These are phyloP conservation scores for Theretra japonica DNA, from an alignment of 2,888 invertebrate genomes.

Conservation along the genomic window DNA sequence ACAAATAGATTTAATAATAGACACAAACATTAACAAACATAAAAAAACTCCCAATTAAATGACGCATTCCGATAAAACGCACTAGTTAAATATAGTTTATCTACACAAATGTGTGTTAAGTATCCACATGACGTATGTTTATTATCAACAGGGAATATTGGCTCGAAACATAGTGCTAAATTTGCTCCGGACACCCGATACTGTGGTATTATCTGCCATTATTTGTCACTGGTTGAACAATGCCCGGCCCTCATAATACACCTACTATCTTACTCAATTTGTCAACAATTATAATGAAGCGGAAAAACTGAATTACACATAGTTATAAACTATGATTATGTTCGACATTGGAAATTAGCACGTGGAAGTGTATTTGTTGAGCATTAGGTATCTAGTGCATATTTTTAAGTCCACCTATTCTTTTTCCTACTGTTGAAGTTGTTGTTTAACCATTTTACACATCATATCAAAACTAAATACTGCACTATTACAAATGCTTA, in stretches of 20 bases:
- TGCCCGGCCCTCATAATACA: constrained; percentile 65
- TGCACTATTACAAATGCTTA: no score
- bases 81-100: constrained; percentile 32
- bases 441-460: no score
- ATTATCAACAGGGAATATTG: constrained; percentile 81
- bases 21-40: neutral
- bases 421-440: no score
- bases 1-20: neutral
- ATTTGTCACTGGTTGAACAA: constrained; percentile 83
- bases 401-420: no score
- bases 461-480: no score
- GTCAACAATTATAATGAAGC: constrained; percentile 65
- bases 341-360: no score
- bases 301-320: constrained; percentile 16
- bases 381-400: no score
- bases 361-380: no score
- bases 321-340: neutral
- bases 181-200: constrained; percentile 79
- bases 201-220: constrained; percentile 82
- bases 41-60: neutral
- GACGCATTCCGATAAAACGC: neutral
- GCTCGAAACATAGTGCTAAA: constrained; percentile 81
- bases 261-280: constrained; percentile 77
- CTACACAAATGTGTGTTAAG: constrained; percentile 38
- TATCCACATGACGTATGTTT: constrained; percentile 66